Percentiles rank a stretch among this genome's conserved stretches.
These are phyloP conservation scores for Eristalis pertinax DNA, from an alignment of 2,888 invertebrate genomes.

Conservation along the genomic window DNA sequence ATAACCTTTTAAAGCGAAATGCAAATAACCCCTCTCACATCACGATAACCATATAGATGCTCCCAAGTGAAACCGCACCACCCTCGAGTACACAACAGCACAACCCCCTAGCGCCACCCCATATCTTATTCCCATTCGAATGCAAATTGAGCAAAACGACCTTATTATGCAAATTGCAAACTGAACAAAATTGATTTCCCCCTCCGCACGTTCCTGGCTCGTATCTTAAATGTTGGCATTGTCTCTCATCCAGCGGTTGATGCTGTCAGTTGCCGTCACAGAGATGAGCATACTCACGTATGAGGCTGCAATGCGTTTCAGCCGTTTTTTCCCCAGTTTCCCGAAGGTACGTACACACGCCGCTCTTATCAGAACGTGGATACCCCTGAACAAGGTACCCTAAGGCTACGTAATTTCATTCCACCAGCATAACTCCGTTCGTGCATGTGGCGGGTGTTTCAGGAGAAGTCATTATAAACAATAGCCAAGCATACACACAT, in stretches of 20 bases:
- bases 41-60: slow-evolving; percentile 5
- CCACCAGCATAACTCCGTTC: slow-evolving; percentile 8
- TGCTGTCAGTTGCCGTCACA: slow-evolving; percentile 26
- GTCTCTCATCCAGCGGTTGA: slow-evolving; percentile 37
- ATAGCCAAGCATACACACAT: slow-evolving; percentile 45
- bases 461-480: slow-evolving; percentile 68
- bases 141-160: slow-evolving; percentile 81
- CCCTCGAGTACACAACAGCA: neutral
- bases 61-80: slow-evolving; percentile 23
- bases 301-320: slow-evolving; percentile 64
- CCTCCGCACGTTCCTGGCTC: slow-evolving; percentile 45
- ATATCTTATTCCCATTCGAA: slow-evolving; percentile 77
- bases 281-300: slow-evolving; percentile 49
- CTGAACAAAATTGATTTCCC: slow-evolving; percentile 81
- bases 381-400: neutral
- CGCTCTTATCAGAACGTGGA: slow-evolving; percentile 40
- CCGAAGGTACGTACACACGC: neutral
- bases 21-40: neutral
- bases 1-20: neutral
- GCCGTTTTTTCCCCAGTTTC: slow-evolving; percentile 34
- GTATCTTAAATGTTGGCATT: slow-evolving; percentile 32
- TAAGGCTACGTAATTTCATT: slow-evolving; percentile 9
- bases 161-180: slow-evolving; percentile 82
- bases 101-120: neutral
- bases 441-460: slow-evolving; percentile 62